Evolutionary conservation across 2,888 invertebrate genomes (phyloP).

Genomic region (Augiades crinisus): DNA sequence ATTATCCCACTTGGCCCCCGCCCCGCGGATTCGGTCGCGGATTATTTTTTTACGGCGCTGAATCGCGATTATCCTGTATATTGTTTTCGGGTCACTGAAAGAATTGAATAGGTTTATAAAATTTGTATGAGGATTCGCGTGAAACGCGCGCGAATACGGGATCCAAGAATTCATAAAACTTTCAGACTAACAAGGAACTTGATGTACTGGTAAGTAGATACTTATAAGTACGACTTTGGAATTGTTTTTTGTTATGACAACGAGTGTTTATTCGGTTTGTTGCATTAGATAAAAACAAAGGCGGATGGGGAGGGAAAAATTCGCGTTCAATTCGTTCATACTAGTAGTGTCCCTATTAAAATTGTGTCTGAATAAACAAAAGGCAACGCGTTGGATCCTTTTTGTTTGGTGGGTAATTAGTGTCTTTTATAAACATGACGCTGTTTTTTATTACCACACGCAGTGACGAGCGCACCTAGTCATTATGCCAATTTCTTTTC

Average conservation of each 20-base stretch:
- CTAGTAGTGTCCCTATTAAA: slow-evolving; percentile 21
- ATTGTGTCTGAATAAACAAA: slow-evolving; percentile 17
- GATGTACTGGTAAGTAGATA: background rate
- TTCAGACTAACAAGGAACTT: background rate
- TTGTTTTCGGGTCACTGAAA: slow-evolving; percentile 24
- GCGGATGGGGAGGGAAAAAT: slow-evolving; percentile 17
- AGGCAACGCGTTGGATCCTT: slow-evolving; percentile 25
- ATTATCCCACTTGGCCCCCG: slow-evolving; percentile 21
- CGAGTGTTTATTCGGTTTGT: background rate
- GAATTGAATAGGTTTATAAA: slow-evolving; percentile 25
- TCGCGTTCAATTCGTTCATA: slow-evolving; percentile 12
- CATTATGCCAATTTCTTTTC: slow-evolving; percentile 25
- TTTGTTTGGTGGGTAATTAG: slow-evolving; percentile 29
- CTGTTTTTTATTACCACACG: slow-evolving; percentile 19
- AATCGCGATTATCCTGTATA: slow-evolving; percentile 25
- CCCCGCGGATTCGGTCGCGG: slow-evolving; percentile 15
- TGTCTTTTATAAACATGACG: slow-evolving; percentile 26
- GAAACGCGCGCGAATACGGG: slow-evolving; percentile 7
- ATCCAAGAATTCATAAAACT: slow-evolving; percentile 3
- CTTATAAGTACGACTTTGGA: background rate
- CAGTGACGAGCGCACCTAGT: slow-evolving; percentile 24
- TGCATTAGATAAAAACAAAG: slow-evolving; percentile 1
- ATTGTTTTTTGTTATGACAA: background rate
- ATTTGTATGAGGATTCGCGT: slow-evolving; percentile 15
- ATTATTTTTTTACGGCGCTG: slow-evolving; percentile 22